Evolutionary conservation across 2,797 vertebrate species (phyloP).

Genomic region (Harpagifer antarcticus): DNA sequence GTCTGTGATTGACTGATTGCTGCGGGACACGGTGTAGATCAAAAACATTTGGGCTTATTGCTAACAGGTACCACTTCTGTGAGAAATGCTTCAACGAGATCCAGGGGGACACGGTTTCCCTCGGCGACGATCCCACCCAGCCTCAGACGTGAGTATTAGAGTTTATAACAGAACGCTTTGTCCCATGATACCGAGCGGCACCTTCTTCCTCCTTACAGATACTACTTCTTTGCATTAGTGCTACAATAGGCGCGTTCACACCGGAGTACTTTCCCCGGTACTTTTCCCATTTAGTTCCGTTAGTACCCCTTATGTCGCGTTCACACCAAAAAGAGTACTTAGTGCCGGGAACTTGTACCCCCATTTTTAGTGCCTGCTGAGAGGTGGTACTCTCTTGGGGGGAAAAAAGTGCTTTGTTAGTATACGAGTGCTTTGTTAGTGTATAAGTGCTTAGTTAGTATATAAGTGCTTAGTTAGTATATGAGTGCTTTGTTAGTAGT

Average conservation of each 20-base stretch:
- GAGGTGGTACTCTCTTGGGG: too few relatives aligned
- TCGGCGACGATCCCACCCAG: slow-evolving; percentile 98
- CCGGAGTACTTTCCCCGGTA: too few relatives aligned
- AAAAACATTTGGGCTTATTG: slow-evolving; percentile 99
- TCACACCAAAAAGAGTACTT: too few relatives aligned
- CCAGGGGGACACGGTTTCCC: slow-evolving; percentile 98
- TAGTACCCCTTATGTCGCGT: too few relatives aligned
- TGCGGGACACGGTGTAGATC: slow-evolving; percentile 95
- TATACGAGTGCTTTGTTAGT: too few relatives aligned
- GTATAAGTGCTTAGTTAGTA: too few relatives aligned
- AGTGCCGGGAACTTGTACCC: too few relatives aligned
- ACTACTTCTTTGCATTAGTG: background rate
- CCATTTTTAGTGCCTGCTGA: too few relatives aligned
- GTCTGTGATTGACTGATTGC: slow-evolving; percentile 93
- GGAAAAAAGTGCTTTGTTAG: too few relatives aligned
- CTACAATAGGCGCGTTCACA: background rate
- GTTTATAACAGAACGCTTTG: background rate
- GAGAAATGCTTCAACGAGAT: slow-evolving; percentile 99
- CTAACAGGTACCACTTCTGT: slow-evolving; percentile 99
- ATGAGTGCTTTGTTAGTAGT: too few relatives aligned
- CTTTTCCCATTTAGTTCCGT: too few relatives aligned
- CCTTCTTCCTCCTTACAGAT: background rate
- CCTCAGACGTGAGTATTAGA: slow-evolving; percentile 94
- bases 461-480: too few relatives aligned
- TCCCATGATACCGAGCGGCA: background rate